Percentiles rank a stretch among this genome's conserved stretches.
Conservation (phyloP, 2,797 vertebrate genomes). For the Carcharodon carcharias region DNA sequence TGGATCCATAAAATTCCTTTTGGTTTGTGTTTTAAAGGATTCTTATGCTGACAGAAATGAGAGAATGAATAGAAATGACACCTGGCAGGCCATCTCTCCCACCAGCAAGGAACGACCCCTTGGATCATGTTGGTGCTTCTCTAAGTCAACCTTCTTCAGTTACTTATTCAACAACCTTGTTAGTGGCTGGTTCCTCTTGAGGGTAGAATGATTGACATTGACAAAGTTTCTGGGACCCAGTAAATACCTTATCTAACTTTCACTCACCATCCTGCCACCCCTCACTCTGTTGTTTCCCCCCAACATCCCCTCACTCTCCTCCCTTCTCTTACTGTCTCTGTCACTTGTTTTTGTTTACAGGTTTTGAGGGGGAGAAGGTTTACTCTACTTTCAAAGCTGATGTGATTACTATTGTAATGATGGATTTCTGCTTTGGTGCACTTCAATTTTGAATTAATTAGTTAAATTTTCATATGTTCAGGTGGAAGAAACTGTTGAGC, state of each 20-base stretch:
- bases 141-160: neutral
- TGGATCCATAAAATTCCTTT: neutral
- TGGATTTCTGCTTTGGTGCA: neutral
- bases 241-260: neutral
- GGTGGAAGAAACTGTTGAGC: constrained; percentile 43
- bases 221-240: neutral
- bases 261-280: neutral
- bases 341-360: neutral
- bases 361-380: neutral
- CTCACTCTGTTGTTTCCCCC: neutral
- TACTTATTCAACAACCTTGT: neutral
- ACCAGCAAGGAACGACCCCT: neutral
- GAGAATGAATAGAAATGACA: neutral
- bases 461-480: constrained; percentile 39
- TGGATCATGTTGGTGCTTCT: neutral
- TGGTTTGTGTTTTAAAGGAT: neutral
- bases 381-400: neutral
- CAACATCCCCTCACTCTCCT: too few relatives aligned
- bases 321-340: neutral
- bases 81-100: neutral
- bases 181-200: neutral
- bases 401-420: neutral
- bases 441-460: constrained; percentile 41
- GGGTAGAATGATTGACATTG: neutral
- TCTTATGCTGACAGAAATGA: neutral